Percentiles rank a stretch among this genome's conserved stretches.
phyloP scores from a whole-genome alignment of 2,888 invertebrate genomes.

The Hermodice carunculata region DNA sequence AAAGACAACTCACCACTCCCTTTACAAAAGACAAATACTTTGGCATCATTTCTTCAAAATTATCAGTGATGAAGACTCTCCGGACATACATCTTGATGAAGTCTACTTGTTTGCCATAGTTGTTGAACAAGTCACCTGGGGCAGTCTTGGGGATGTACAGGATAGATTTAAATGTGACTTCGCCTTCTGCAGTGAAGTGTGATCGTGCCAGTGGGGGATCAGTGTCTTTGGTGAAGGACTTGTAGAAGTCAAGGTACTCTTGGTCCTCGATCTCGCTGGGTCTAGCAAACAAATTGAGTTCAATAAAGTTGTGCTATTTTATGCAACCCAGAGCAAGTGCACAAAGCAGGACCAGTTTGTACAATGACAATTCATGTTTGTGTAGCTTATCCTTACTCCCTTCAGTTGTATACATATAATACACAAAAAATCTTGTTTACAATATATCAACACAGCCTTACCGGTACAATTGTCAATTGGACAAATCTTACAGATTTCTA shows the following conservation, averaged over 20 bases:
- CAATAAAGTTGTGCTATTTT: no score
- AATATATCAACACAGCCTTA: no score
- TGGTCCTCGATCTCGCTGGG: conserved; percentile 85
- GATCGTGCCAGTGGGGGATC: conserved; percentile 87
- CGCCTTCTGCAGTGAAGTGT: conserved; percentile 98
- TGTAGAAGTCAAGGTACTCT: conserved; percentile 97
- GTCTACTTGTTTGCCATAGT: conserved; percentile 94
- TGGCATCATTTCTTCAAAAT: conserved; percentile 99
- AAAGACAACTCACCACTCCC: conserved; percentile 90
- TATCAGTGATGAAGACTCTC: conserved; percentile 98
- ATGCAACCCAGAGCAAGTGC: no score
- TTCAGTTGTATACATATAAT: background rate
- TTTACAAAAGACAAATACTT: conserved; percentile 95
- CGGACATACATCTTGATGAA: conserved; percentile 97
- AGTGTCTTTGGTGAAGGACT: conserved; percentile 90
- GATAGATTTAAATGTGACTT: conserved; percentile 98
- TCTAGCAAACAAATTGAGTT: no score
- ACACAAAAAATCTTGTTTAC: background rate
- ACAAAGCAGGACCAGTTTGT: no score
- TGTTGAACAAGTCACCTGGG: conserved; percentile 93
- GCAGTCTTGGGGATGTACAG: conserved; percentile 92
- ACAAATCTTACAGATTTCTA: no score
- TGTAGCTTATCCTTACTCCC: background rate
- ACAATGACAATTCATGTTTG: background rate
- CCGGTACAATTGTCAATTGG: no score